A percentile compares a stretch with the other conserved stretches of the same genome.
Evolutionary conservation across 2,113 vertebrate species (phyloP).

Genomic region (Phaethornis superciliosus): DNA sequence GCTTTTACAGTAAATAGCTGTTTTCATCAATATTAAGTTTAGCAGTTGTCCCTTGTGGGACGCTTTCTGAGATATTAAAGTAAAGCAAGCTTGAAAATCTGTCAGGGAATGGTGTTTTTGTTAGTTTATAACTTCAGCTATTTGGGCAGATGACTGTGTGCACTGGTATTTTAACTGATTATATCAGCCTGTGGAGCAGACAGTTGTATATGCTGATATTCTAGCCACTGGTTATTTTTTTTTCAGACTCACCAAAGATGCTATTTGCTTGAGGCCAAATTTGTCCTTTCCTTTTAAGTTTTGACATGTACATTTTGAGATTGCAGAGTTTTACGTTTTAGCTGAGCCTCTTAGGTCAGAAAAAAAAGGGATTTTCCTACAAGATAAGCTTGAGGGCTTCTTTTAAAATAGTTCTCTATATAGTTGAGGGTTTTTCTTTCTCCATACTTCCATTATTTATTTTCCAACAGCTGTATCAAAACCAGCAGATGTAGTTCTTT

Average conservation of each 20-base stretch:
- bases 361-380: constrained; percentile 15
- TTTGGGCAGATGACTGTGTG: neutral
- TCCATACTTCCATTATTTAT: neutral
- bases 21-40: constrained; percentile 34
- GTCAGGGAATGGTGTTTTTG: neutral
- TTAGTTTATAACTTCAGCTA: neutral
- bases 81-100: constrained; percentile 26
- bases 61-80: neutral
- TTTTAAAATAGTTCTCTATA: neutral
- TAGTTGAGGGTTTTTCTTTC: neutral
- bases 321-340: neutral
- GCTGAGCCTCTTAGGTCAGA: constrained; percentile 19
- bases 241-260: neutral
- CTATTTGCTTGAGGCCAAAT: constrained; percentile 32
- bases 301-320: constrained; percentile 48
- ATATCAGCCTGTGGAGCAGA: neutral
- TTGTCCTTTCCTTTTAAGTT: constrained; percentile 45
- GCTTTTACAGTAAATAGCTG: constrained; percentile 1
- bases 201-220: neutral
- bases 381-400: constrained; percentile 11
- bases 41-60: neutral
- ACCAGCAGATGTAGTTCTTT: neutral
- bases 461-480: neutral
- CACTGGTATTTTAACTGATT: neutral
- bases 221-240: neutral